Evolutionary conservation across 2,113 vertebrate species (phyloP).

Genomic region (Hypocryptadius cinnamomeus): DNA sequence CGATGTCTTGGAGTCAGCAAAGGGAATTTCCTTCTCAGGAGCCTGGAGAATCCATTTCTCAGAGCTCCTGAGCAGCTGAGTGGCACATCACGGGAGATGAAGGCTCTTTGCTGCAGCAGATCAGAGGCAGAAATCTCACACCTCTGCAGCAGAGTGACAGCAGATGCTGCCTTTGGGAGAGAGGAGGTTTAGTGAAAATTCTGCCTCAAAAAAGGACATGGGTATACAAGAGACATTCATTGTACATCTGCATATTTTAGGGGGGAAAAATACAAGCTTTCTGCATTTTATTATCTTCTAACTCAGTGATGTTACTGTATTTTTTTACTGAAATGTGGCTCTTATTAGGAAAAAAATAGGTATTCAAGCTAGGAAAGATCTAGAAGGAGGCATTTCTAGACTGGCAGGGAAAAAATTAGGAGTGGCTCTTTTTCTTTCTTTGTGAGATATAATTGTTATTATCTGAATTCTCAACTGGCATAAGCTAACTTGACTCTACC

Average conservation of each 20-base stretch:
- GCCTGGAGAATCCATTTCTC: background rate
- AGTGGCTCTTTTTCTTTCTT: background rate
- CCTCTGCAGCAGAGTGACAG: background rate
- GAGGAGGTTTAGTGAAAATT: background rate
- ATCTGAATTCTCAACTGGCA: background rate
- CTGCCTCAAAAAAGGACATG: background rate
- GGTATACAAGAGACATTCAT: background rate
- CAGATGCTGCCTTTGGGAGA: background rate
- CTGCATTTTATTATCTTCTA: background rate
- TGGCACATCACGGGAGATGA: background rate
- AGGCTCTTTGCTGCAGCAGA: background rate
- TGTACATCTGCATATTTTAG: background rate
- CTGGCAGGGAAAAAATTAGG: background rate
- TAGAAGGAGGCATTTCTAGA: background rate
- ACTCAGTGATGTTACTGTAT: background rate
- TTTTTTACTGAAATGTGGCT: background rate
- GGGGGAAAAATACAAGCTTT: background rate
- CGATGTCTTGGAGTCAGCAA: fast-evolving
- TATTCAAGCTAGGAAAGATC: background rate
- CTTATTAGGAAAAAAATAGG: background rate
- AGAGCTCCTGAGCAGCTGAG: background rate
- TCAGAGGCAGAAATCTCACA: background rate
- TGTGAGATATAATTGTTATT: background rate
- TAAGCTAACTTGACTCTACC: background rate
- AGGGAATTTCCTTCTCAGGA: background rate